Conservation (phyloP, 2,113 vertebrate species). For the Procavia capensis region DNA sequence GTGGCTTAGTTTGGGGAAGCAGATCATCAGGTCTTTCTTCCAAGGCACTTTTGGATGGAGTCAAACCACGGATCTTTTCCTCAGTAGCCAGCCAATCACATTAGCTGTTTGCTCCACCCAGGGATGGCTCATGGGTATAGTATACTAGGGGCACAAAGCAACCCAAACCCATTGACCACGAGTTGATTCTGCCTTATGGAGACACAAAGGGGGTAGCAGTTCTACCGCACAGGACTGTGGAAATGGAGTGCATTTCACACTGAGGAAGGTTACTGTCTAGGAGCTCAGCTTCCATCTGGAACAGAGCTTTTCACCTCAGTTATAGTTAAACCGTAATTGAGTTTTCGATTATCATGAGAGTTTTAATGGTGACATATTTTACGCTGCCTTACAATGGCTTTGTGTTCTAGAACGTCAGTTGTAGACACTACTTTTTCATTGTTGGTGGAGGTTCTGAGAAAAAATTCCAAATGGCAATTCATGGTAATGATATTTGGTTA, state of each 20-base stretch:
- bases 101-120: neutral
- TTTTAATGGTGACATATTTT: neutral
- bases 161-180: too few species aligned
- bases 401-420: neutral
- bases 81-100: neutral
- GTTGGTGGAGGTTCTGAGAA: neutral
- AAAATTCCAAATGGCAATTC: constrained; percentile 3
- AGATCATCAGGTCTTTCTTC: neutral
- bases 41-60: neutral
- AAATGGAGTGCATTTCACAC: neutral
- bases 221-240: neutral
- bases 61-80: neutral
- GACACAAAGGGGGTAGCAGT: neutral
- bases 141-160: neutral
- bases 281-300: neutral
- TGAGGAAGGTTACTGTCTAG: neutral
- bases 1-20: neutral
- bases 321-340: neutral
- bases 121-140: neutral
- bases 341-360: neutral
- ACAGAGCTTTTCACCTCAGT: neutral
- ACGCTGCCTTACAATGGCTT: neutral
- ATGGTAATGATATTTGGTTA: neutral
- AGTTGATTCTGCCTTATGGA: too few species aligned
- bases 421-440: constrained; percentile 13